Base-by-base conservation (phyloP, 2,797 vertebrate species). In the Linurgus olivaceus region DNA sequence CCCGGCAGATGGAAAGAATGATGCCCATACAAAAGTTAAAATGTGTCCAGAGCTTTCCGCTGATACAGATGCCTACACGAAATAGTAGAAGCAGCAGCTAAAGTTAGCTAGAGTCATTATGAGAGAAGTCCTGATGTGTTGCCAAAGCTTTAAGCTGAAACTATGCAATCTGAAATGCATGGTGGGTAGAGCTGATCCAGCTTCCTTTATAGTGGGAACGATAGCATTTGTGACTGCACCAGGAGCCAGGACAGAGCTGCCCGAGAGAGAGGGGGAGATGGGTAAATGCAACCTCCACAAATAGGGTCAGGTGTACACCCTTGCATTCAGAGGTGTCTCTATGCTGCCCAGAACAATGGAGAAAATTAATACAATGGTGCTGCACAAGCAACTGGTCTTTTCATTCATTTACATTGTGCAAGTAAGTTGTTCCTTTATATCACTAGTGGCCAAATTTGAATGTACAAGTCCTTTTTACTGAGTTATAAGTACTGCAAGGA, bases 271-370 rank as follows among this genome's bases (percentile, higher is more conserved):
- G 55, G 9, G 58, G 20, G 16, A 55, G n/a, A 52, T 18, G 18
- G 24, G 31, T 0, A 1, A 51, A 47, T 33, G 25, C 42, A 0
- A 1, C 17, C 23, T 61, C 48, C 2, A 0, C 40, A 40, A 13
- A 5, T 0, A 29, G 47, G 44, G 38, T 55, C 71, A 85, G 44
- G 26, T 4, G 2, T 18, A 70, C 3, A 9, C 8, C 37, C 20
- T 37, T 71, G 33, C 2, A 0, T 57, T 61, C n/a, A 11, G 47
- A 67, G 51, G 19, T 25, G 10, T 20, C 47, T n/a, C 8, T 1
- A 1, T 0, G 0, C 50, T 81, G 76, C 81, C 62, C 44, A 40
- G 28, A 72, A 9, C 40, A 48, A 33, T 2, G 0, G 17, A 42
- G 38, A 58, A 73, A 67, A 55, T 24, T 9, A 50, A 31, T 20